Base-by-base conservation (phyloP, 2,888 invertebrate genomes). In the Leptinotarsa peninsularis region DNA sequence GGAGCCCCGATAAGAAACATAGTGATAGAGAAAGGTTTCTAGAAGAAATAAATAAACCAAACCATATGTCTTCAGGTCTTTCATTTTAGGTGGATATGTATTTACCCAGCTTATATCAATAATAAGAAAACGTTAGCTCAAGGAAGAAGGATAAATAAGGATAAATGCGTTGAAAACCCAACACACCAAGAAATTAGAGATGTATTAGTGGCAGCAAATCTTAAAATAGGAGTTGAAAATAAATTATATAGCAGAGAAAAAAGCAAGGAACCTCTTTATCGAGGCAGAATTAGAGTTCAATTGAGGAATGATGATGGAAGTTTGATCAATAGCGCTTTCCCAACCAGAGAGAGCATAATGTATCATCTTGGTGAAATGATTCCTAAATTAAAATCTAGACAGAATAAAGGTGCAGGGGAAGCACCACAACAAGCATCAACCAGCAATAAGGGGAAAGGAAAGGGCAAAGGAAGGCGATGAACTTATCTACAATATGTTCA, bases 91-190 rank as follows among this genome's bases (percentile, higher is more conserved):
- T 99, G 99, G 99, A 91, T 98, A 74, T 98, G 98, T 86, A 93
- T 99, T 78, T 99, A 99, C 88, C 99, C 99, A 73, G 95, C 97
- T 0, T 99, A 99, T 84, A 90, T 99, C 69, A 99, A 99, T 86
- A 96, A 94, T 83, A 98, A 97, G 86, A 98, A 96, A 87, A 95
- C 97, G 0, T 87, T 95, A 18, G 95, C 95, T 2, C 94, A 98
- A 88, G 99, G 99, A 5, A 91, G 99, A 50, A 92, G 93, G 81
- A 89, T 99, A 27, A 89, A 95, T 1, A 96, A 96, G 88, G 91
- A 93, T 2, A 93, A 93, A 86, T 97, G 96, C 87, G 95, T 99
- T 0, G 98, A 98, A 83, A 98, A 98, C 88, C 99, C 99, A 17
- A 97, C 97, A 0, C 95, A 95, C 87, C 93, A 95, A 83, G 99